phyloP scores from a whole-genome alignment of 2,797 vertebrate genomes.

The Oreortyx pictus region DNA sequence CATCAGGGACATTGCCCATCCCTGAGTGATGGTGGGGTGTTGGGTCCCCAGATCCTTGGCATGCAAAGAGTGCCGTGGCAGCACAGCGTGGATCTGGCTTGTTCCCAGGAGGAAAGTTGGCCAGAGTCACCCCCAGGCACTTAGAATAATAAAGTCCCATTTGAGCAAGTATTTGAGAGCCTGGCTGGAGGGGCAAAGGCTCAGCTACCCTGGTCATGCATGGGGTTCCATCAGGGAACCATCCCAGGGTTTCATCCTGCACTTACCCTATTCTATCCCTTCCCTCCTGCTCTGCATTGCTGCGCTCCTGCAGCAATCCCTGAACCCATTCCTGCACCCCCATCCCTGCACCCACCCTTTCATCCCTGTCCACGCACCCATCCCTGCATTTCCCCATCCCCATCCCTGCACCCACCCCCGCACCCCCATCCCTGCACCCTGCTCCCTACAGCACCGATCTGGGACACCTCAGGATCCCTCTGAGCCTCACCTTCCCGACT shows the following conservation, averaged over 20 bases:
- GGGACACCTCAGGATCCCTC: neutral
- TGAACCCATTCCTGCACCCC: neutral
- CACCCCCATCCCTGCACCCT: neutral
- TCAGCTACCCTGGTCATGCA: slow-evolving; percentile 63
- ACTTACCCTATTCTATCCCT: neutral
- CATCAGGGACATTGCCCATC: rapidly evolving
- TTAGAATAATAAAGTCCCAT: slow-evolving; percentile 51
- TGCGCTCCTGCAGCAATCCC: no score
- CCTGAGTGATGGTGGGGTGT: neutral
- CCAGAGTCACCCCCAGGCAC: slow-evolving; percentile 30
- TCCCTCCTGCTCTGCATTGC: neutral
- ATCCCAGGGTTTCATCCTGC: neutral
- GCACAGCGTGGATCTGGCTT: slow-evolving; percentile 25
- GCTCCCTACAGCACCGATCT: neutral
- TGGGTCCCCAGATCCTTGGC: rapidly evolving
- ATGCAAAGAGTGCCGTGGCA: rapidly evolving
- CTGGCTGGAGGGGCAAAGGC: neutral
- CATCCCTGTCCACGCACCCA: neutral
- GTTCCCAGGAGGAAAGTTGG: slow-evolving; percentile 52
- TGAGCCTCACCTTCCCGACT: neutral
- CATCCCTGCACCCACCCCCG: neutral
- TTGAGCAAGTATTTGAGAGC: slow-evolving; percentile 53
- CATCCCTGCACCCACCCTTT: neutral
- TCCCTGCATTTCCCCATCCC: neutral
- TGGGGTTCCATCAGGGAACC: neutral